phyloP scores from a whole-genome alignment of 2,797 vertebrate species.

The Novumbra hubbsi region DNA sequence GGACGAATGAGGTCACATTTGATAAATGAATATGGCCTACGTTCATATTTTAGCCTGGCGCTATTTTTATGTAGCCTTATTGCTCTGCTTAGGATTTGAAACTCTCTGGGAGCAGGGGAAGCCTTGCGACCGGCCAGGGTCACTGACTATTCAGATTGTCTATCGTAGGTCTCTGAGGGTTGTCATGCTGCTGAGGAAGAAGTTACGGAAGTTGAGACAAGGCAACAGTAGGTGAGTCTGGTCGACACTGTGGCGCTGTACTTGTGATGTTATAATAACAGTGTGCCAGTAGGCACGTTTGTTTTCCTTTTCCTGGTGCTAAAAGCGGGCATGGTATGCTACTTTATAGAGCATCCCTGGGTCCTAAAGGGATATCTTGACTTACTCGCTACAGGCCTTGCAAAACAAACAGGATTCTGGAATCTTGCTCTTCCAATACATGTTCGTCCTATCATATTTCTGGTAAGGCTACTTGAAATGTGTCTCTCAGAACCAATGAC shows the following conservation, averaged over 20 bases:
- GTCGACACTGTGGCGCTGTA: background rate
- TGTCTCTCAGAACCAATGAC: background rate
- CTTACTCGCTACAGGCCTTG: no score
- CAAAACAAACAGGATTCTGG: background rate
- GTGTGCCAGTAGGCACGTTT: background rate
- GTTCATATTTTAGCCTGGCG: background rate
- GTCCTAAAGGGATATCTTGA: no score
- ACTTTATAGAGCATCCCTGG: no score
- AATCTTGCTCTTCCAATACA: background rate
- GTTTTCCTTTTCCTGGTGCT: background rate
- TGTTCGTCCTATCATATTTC: background rate
- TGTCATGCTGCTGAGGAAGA: constrained; percentile 74
- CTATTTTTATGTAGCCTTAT: background rate
- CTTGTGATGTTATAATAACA: background rate
- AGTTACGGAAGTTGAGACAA: constrained; percentile 51
- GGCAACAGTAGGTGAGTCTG: constrained; percentile 50
- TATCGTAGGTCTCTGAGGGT: constrained; percentile 80
- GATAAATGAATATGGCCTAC: background rate
- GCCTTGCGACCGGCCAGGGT: background rate
- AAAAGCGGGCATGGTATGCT: no score
- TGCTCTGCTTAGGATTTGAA: background rate
- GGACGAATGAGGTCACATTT: background rate
- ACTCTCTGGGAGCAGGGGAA: background rate
- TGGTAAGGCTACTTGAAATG: background rate
- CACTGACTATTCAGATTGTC: background rate